Percentiles rank a stretch among this genome's conserved stretches.
Evolutionary conservation across 2,797 vertebrate species (phyloP).

Genomic region (Muscicapa striata): DNA sequence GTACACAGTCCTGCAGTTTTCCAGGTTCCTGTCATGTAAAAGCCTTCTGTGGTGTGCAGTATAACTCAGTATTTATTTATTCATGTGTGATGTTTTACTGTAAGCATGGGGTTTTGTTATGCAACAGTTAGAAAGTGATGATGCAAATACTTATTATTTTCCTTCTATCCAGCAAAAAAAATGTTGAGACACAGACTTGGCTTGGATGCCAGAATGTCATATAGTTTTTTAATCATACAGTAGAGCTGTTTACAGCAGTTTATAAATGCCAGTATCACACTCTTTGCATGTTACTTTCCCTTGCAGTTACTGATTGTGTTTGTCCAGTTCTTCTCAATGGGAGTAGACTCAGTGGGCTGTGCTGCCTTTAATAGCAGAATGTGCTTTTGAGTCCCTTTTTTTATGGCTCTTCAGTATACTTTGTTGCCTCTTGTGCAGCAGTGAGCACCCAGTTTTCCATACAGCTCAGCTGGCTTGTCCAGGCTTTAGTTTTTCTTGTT

Average conservation of each 20-base stretch:
- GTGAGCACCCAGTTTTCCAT: not conserved
- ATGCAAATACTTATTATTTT: not conserved
- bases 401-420: not conserved
- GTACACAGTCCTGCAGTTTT: not conserved
- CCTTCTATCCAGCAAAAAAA: not conserved
- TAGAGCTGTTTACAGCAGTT: not conserved
- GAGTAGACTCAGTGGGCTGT: not conserved
- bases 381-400: not conserved
- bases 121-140: not conserved
- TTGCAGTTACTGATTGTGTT: not conserved
- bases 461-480: not conserved
- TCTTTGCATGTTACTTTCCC: not conserved
- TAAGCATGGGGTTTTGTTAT: not conserved
- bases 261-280: not conserved
- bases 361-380: not conserved
- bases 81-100: not conserved
- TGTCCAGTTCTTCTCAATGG: not conserved
- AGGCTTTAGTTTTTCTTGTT: not conserved
- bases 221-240: not conserved
- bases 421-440: not conserved
- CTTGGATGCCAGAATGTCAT: not conserved
- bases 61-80: not conserved
- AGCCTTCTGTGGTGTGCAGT: not conserved
- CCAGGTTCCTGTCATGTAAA: not conserved
- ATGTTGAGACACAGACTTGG: not conserved